Evolutionary conservation across 2,888 invertebrate genomes (phyloP).

Genomic region (Teinopalpus imperialis): DNA sequence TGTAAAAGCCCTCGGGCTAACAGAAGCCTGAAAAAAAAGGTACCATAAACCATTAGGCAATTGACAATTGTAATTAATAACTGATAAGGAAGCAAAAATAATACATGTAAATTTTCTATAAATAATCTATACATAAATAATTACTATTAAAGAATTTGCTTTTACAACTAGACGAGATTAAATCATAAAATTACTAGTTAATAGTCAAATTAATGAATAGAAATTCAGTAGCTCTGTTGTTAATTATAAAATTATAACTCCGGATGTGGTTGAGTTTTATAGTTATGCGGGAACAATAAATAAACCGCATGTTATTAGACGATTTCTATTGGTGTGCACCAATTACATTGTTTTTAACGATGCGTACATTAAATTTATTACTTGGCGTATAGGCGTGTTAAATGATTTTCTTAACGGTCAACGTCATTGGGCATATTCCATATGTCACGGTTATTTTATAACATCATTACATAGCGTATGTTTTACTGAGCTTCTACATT

Average conservation of each 20-base stretch:
- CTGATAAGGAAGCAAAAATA: too few species aligned
- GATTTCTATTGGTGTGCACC: slow-evolving; percentile 39
- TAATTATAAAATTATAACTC: slow-evolving; percentile 37
- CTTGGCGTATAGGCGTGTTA: slow-evolving; percentile 27
- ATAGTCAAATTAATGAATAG: too few species aligned
- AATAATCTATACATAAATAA: too few species aligned
- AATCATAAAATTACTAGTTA: too few species aligned
- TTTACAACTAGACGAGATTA: too few species aligned
- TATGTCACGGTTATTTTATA: slow-evolving; percentile 20
- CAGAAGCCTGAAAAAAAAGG: too few species aligned
- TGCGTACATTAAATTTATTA: slow-evolving; percentile 44
- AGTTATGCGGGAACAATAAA: slow-evolving; percentile 45
- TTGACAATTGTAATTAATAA: too few species aligned
- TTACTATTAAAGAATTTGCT: too few species aligned
- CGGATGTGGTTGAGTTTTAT: slow-evolving; percentile 35
- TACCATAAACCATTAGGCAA: too few species aligned
- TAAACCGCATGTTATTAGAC: slow-evolving; percentile 45
- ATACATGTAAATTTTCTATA: too few species aligned
- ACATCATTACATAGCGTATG: slow-evolving; percentile 9
- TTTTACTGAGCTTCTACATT: slow-evolving; percentile 4
- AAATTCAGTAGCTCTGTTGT: slow-evolving; percentile 25
- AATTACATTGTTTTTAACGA: slow-evolving; percentile 60
- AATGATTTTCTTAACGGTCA: slow-evolving; percentile 32
- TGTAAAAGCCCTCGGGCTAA: too few species aligned
- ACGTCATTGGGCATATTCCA: slow-evolving; percentile 24